These are phyloP conservation scores for Drosophila sulfurigaster DNA, from an alignment of 1,140 invertebrate species.

Conservation along the genomic window DNA sequence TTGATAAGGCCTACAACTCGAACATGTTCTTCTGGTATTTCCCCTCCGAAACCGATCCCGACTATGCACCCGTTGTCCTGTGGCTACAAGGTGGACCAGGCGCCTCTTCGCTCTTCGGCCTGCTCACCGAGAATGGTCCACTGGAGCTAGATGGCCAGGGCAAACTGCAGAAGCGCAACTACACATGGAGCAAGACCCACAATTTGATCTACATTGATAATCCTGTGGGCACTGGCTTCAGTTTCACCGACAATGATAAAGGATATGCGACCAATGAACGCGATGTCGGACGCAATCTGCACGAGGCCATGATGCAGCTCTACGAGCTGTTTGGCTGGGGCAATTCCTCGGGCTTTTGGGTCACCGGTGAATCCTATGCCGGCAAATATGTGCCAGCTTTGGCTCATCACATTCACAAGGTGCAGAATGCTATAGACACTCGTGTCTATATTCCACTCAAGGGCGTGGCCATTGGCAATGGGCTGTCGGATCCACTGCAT, in stretches of 20 bases:
- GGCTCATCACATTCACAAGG: conserved; percentile 90
- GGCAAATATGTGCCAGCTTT: conserved; percentile 94
- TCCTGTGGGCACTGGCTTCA: conserved; percentile 93
- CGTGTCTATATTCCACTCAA: conserved; percentile 87
- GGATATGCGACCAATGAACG: conserved; percentile 89
- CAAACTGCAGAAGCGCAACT: conserved; percentile 87
- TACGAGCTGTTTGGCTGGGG: conserved; percentile 90
- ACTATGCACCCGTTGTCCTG: conserved; percentile 89
- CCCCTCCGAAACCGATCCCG: conserved; percentile 87
- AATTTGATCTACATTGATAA: conserved; percentile 95
- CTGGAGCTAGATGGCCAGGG: conserved; percentile 88
- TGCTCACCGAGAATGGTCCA: conserved; percentile 94
- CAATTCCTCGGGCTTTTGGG: conserved; percentile 89
- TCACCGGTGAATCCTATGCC: conserved; percentile 95
- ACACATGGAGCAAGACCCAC: conserved; percentile 91
- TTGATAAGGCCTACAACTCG: conserved; percentile 91
- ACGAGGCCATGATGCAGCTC: conserved; percentile 89
- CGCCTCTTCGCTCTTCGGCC: conserved; percentile 91
- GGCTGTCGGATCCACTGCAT: conserved; percentile 92
- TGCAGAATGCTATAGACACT: conserved; percentile 86
- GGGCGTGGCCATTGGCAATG: conserved; percentile 94
- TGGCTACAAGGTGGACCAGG: conserved; percentile 96
- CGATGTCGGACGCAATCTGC: conserved; percentile 89
- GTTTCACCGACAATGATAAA: conserved; percentile 88
- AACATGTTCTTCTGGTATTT: conserved; percentile 97